phyloP scores from a whole-genome alignment of 2,888 invertebrate genomes.

The Scaptodrosophila latifasciaeformis region DNA sequence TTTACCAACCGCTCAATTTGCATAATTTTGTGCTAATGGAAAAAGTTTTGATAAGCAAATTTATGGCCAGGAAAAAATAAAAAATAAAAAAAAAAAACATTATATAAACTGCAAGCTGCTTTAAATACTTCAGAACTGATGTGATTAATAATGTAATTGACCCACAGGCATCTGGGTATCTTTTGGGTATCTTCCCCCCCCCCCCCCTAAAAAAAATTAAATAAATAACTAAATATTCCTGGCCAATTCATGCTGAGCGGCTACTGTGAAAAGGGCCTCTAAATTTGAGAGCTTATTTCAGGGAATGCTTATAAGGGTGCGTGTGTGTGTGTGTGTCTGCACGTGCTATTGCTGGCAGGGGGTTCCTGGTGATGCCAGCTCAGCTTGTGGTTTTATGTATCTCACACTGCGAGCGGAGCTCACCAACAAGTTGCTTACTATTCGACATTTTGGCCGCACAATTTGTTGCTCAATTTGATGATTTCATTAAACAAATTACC shows the following conservation, averaged over 20 bases:
- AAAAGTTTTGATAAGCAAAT: slow-evolving; percentile 50
- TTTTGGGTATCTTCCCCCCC: no score
- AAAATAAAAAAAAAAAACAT: background rate
- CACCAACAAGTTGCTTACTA: slow-evolving; percentile 45
- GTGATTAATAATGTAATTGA: slow-evolving; percentile 55
- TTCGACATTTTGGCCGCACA: slow-evolving; percentile 53
- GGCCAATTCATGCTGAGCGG: no score
- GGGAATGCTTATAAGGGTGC: no score
- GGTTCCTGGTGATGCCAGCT: slow-evolving; percentile 31
- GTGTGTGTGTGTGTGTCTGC: slow-evolving; percentile 13
- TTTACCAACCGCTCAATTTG: slow-evolving; percentile 38
- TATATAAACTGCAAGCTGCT: slow-evolving; percentile 36
- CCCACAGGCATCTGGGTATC: slow-evolving; percentile 15
- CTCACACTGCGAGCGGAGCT: slow-evolving; percentile 28
- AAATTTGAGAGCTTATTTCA: no score
- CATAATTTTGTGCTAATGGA: slow-evolving; percentile 65
- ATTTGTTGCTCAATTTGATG: slow-evolving; percentile 57
- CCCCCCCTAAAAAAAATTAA: no score
- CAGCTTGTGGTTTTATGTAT: slow-evolving; percentile 50
- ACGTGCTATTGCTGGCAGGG: background rate
- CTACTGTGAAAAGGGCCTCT: no score
- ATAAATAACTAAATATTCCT: no score
- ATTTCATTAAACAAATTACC: slow-evolving; percentile 61
- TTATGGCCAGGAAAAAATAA: slow-evolving; percentile 20
- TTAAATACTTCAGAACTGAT: slow-evolving; percentile 40